phyloP scores from a whole-genome alignment of 30 jellyfish, hydroid and myxozoan genomes.

The Chrysaora quinquecirrha region DNA sequence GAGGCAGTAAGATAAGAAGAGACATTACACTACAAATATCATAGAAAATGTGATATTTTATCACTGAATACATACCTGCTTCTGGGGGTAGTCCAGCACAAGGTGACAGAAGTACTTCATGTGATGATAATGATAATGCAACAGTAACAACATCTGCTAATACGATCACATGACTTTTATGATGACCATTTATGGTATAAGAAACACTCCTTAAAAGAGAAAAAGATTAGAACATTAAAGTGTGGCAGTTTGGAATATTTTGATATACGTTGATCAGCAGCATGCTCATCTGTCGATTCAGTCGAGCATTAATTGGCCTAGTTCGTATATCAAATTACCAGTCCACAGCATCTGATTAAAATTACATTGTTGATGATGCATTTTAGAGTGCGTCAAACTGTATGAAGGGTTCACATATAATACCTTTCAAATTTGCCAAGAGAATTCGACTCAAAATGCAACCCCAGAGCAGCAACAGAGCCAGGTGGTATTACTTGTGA shows the following conservation, averaged over 20 bases:
- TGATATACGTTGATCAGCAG: no score
- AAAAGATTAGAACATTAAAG: background rate
- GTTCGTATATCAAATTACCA: no score
- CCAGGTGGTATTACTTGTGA: slow-evolving; percentile 92
- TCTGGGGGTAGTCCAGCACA: slow-evolving; percentile 93
- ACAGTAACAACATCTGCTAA: slow-evolving; percentile 83
- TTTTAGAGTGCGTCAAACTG: no score
- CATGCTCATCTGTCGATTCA: no score
- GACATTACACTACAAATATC: no score
- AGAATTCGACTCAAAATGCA: slow-evolving; percentile 67
- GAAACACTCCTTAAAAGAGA: slow-evolving; percentile 85
- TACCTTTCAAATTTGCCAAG: slow-evolving; percentile 92
- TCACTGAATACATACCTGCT: slow-evolving; percentile 80
- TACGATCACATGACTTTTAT: slow-evolving; percentile 73
- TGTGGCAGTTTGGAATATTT: no score
- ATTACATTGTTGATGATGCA: no score
- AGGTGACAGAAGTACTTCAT: slow-evolving; percentile 50
- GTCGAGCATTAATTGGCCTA: no score
- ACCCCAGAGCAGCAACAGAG: slow-evolving; percentile 77
- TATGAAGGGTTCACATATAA: no score
- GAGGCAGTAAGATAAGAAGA: no score
- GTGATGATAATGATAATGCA: slow-evolving; percentile 68
- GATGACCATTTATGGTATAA: slow-evolving; percentile 82
- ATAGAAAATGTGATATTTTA: no score
- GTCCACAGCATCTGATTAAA: no score